A percentile compares a stretch with the other conserved stretches of the same genome.
Conservation (phyloP, 2,888 invertebrate genomes). For the Spodoptera exigua region DNA sequence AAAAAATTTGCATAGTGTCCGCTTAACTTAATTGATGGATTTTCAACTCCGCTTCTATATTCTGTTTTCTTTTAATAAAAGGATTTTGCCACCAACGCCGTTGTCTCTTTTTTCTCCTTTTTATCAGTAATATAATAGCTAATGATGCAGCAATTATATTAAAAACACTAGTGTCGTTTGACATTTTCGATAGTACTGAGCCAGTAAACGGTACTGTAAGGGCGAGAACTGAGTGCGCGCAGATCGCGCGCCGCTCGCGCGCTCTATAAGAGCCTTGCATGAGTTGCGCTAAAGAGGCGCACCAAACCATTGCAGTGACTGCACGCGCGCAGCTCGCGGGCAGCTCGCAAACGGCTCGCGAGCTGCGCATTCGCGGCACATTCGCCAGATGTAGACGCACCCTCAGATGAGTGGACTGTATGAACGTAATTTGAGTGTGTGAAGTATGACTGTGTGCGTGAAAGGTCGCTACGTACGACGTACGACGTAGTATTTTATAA, state of each 20-base stretch:
- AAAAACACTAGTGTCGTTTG: conserved; percentile 9
- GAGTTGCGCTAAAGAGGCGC: no score
- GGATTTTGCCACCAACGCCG: conserved; percentile 20
- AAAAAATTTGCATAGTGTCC: conserved; percentile 22
- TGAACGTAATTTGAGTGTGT: no score
- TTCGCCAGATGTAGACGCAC: no score
- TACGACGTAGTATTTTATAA: no score
- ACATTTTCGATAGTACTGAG: conserved; percentile 20
- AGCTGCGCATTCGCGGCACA: no score
- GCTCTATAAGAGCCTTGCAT: conserved; percentile 13
- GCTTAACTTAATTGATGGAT: conserved; percentile 23
- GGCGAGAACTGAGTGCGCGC: conserved; percentile 15
- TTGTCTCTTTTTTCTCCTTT: conserved; percentile 19
- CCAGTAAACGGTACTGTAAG: conserved; percentile 25
- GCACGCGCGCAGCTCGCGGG: no score
- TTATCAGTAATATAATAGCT: conserved; percentile 19
- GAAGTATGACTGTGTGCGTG: no score
- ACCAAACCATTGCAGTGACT: no score
- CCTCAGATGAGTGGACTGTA: no score
- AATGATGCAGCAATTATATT: conserved; percentile 18
- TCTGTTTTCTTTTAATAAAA: conserved; percentile 21
- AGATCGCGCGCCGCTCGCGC: conserved; percentile 10
- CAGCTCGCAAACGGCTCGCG: no score
- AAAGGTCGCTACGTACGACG: no score
- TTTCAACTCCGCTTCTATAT: conserved; percentile 20